Base-by-base conservation (phyloP, 35 echinoderm and acorn worm genomes). In the Apostichopus parvimensis region DNA sequence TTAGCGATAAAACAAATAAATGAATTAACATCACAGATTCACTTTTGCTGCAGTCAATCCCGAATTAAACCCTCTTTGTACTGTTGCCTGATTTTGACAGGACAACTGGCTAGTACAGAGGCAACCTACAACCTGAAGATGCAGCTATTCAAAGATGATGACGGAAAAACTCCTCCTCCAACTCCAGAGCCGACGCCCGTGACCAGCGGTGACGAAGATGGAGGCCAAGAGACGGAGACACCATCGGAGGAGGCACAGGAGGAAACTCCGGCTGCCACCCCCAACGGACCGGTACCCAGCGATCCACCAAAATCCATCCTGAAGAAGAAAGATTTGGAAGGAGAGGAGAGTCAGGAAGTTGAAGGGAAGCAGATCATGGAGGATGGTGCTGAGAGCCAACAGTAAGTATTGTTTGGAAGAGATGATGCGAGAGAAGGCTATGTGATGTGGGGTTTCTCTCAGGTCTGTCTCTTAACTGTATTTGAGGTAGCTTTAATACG, bases 81-180 rank as follows among this genome's bases (percentile, higher is more conserved):
- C 34, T 45, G 3, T 45, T 45, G 34, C 34, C 34, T 45, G 2
- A 45, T 45, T 45, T 45, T 45, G 34, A 61, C 34, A 93, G 95
- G 95, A 23, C 59, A 90, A 75, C 66, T 96, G 20, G 89, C 91
- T 77, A 96, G 95, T 86, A 96, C 95, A 89, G 95, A 96, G 82
- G 78, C 83, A 23, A 96, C 95, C 8, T 96, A 96, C 92, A 94
- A 94, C 25, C 68, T 94, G 45, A 93, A 96, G 77, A 96, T 96
- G 95, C 95, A 96, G 83, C n/a, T 88, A 8, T 88, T 28, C 68
- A 53, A 88, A 75, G 92, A 94, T 7, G 92, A 95, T 26, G 80
- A 95, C 58, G 92, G 93, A 9, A 71, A 73, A 25, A 56, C 92
- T 1, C 54, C 89, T 4, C 57, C 92, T 60, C 89, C 90, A 17